These are phyloP conservation scores for Squalus acanthias DNA, from an alignment of 2,797 vertebrate species.

Conservation along the genomic window DNA sequence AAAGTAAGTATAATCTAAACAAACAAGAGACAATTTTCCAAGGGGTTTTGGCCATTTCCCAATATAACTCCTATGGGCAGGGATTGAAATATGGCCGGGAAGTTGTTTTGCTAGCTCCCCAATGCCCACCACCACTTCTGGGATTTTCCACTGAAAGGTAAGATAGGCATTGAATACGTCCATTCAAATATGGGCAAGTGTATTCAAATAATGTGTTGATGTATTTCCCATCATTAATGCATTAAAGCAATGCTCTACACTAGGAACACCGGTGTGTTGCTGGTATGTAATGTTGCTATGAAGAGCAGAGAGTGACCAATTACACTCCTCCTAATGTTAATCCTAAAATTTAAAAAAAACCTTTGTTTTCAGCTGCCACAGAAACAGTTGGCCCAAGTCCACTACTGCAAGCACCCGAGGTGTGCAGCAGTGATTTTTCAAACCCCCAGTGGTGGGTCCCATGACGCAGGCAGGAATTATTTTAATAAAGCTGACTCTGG, in stretches of 20 bases:
- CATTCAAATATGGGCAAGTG: background rate
- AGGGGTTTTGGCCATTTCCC: background rate
- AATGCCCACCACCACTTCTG: background rate
- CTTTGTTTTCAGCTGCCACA: background rate
- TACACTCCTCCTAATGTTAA: background rate
- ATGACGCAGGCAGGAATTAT: background rate
- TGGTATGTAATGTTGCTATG: background rate
- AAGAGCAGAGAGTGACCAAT: background rate
- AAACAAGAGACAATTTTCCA: background rate
- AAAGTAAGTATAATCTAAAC: background rate
- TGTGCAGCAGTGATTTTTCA: background rate
- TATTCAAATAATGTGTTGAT: background rate
- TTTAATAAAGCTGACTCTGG: background rate
- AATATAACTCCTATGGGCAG: background rate
- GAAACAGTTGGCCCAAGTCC: background rate
- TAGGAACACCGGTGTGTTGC: background rate
- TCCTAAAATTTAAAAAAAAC: background rate
- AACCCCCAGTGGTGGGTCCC: background rate
- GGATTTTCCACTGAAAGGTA: background rate
- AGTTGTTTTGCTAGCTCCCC: background rate
- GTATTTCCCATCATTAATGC: background rate
- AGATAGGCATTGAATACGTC: too few species aligned
- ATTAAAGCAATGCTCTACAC: too few species aligned
- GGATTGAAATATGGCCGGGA: background rate
- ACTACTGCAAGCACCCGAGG: background rate